These are phyloP conservation scores for Eupithecia subfuscata DNA, from an alignment of 2,888 invertebrate genomes.

Conservation along the genomic window DNA sequence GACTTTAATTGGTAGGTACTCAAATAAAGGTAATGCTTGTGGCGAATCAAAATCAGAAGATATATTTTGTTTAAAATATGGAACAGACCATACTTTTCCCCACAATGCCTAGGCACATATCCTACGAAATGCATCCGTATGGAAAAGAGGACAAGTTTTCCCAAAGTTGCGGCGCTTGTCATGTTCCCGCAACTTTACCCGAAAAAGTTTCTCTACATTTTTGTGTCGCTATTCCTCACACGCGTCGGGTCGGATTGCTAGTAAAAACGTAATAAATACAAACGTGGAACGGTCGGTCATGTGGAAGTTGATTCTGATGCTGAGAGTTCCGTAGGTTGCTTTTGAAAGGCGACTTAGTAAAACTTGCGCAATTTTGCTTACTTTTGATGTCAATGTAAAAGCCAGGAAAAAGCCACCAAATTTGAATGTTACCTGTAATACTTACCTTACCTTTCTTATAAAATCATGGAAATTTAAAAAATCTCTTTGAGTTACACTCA, in stretches of 20 bases:
- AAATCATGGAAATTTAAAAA: no score
- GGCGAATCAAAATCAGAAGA: not conserved
- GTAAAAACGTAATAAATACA: conserved; percentile 27
- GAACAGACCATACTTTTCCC: not conserved
- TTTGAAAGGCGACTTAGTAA: not conserved
- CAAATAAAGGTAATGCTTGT: no score
- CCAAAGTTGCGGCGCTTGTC: conserved; percentile 6
- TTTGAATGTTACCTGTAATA: not conserved
- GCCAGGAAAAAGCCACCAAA: not conserved
- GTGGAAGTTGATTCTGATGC: not conserved
- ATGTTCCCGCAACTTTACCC: conserved; percentile 8
- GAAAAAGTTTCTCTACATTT: conserved; percentile 15
- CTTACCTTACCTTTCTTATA: no score
- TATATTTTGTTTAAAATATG: not conserved
- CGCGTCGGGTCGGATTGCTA: conserved; percentile 2
- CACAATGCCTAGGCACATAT: not conserved
- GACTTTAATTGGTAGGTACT: no score
- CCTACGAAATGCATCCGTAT: not conserved
- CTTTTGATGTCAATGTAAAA: not conserved
- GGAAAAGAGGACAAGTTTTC: conserved; percentile 9
- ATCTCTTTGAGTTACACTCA: no score
- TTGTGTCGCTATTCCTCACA: conserved; percentile 8
- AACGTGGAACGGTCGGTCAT: not conserved
- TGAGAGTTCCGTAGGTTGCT: not conserved
- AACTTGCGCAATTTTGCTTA: not conserved